Evolutionary conservation across 2,797 vertebrate species (phyloP), one percentile per base, ranked within the genome.

Genomic region (Siniperca undulata): DNA sequence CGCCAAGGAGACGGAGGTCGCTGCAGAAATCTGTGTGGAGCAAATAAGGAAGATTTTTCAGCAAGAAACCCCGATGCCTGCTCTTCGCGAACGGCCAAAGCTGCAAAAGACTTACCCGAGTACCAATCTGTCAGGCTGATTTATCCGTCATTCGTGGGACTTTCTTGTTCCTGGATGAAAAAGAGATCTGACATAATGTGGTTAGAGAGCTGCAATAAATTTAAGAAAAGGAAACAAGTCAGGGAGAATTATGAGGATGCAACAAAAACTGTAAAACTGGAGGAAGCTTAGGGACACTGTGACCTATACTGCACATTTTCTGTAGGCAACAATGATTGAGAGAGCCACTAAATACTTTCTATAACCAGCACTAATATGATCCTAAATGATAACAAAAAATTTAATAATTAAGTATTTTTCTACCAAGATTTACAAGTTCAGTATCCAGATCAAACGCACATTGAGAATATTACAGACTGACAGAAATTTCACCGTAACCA

Each of bases 1-100:
- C 78, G 94, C 96, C 87, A 96, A 93, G 52, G 97, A 98, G 87
- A 97, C 97, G 0, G 94, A 97, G 50, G 91, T 93, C 0, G 97
- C 97, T 0, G 67, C 95, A 0, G 79, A 93, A 1, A 83, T 96
- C 79, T 98, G 97, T n/a, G 88, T 96, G 27, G 88, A 93, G 17
- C 80, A 90, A 60, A 97, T 98, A 65, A 94, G 94, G 71, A 90
- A 87, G 22, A 55, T 98, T 79, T 97, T 95, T n/a, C 75, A 90
- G 50, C 62, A 81, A 0, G 86, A 76, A 1, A 62, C 66, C 22
- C 16, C 40, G 2, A 40, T 36, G 0, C 4, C 88, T 0, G 0
- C 65, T 14, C 81, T 42, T 16, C 65, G 36, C 38, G 93, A 84
- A 36, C 74, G 78, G 24, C 86, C 90, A 19, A 88, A 81, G 19